Conservation (phyloP, 2,113 vertebrate genomes). For the Rhynchomys soricoides region DNA sequence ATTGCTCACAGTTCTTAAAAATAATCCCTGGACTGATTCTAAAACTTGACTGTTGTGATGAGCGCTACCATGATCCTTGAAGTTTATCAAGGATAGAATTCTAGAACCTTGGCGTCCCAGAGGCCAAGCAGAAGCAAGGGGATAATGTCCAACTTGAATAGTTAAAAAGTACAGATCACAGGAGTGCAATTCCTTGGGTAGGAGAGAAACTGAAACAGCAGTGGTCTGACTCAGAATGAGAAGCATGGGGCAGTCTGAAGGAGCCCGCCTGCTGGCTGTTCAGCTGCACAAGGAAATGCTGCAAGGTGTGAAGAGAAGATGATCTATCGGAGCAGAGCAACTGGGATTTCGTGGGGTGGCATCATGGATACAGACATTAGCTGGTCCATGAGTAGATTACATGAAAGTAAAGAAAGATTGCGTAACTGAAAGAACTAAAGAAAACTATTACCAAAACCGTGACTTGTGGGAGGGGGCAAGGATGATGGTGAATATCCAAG, state of each 20-base stretch:
- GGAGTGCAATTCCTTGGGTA: no score
- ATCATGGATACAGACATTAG: background rate
- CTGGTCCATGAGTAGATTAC: background rate
- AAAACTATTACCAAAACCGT: background rate
- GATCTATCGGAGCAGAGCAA: background rate
- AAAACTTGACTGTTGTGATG: background rate
- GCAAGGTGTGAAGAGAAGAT: background rate
- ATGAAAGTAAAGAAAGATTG: background rate
- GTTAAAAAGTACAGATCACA: background rate
- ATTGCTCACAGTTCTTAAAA: background rate
- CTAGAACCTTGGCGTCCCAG: background rate
- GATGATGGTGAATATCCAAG: no score
- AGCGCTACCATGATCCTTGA: no score
- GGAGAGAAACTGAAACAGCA: background rate
- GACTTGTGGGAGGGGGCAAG: background rate
- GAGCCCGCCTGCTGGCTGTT: no score
- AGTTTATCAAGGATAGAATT: background rate
- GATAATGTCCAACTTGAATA: background rate
- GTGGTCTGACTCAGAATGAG: no score
- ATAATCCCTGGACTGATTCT: background rate
- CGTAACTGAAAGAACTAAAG: background rate
- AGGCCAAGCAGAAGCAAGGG: background rate
- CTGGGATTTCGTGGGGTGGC: background rate
- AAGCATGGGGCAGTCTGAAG: background rate
- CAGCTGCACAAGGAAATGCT: background rate